Evolutionary conservation across 2,113 vertebrate species (phyloP).

Genomic region (Probosciger aterrimus): DNA sequence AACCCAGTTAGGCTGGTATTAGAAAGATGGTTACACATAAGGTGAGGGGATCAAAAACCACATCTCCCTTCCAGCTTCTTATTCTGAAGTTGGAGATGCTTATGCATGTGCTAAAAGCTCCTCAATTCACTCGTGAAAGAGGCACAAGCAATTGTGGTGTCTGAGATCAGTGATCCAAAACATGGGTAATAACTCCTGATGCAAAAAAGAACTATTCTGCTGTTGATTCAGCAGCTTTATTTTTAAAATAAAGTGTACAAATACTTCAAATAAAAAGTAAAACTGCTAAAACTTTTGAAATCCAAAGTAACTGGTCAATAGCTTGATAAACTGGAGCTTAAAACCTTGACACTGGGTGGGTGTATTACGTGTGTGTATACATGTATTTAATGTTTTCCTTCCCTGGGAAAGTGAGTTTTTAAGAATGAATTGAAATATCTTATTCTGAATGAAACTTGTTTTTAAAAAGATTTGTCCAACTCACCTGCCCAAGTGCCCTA

Average conservation of each 20-base stretch:
- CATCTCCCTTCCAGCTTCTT: neutral
- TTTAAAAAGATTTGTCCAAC: neutral
- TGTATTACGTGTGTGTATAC: neutral
- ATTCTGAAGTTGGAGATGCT: neutral
- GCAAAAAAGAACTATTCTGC: neutral
- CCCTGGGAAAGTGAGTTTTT: neutral
- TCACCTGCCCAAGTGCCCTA: neutral
- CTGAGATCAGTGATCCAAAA: neutral
- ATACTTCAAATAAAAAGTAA: neutral
- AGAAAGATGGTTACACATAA: neutral
- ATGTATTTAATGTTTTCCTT: neutral
- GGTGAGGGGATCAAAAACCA: neutral
- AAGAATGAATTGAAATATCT: neutral
- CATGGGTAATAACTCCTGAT: neutral
- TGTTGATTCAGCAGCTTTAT: neutral
- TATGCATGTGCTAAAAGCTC: neutral
- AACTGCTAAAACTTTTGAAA: neutral
- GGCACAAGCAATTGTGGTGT: neutral
- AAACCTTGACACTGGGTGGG: neutral
- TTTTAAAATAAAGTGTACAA: neutral
- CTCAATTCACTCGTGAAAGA: accelerated
- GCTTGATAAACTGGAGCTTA: neutral
- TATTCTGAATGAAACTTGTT: neutral
- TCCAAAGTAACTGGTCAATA: neutral
- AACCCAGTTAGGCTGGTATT: neutral